Conservation (phyloP, 1,140 invertebrate species). For the Lerema accius region DNA sequence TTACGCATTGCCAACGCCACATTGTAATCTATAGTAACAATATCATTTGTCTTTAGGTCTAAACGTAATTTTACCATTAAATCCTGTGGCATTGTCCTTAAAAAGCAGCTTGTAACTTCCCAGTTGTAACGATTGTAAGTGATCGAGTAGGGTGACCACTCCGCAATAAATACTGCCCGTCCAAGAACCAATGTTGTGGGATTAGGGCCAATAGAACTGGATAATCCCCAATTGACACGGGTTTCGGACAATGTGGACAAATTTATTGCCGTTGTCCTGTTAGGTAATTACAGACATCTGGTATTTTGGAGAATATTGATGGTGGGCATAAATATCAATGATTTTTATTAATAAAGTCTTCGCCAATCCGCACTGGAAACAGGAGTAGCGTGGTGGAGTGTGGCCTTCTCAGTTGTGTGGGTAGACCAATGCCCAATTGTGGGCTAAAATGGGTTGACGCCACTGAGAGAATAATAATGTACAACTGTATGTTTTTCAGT, state of each 20-base stretch:
- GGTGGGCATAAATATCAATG: not conserved
- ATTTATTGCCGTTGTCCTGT: constrained; percentile 46
- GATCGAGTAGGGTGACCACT: constrained; percentile 45
- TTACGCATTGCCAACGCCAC: no score
- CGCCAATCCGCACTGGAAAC: constrained; percentile 9
- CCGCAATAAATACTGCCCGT: constrained; percentile 52
- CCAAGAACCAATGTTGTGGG: constrained; percentile 46
- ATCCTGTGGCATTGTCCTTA: not conserved
- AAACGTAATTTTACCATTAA: no score
- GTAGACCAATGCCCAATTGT: no score
- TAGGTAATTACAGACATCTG: constrained; percentile 43
- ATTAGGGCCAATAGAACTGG: constrained; percentile 55
- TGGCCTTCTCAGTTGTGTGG: no score
- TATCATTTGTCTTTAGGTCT: no score
- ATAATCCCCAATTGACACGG: constrained; percentile 64
- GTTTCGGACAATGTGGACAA: constrained; percentile 51
- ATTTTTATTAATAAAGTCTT: constrained; percentile 19
- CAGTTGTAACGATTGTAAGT: constrained; percentile 26
- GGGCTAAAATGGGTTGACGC: no score
- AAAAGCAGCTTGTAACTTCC: not conserved
- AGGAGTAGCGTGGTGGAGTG: no score
- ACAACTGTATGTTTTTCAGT: no score
- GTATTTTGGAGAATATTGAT: constrained; percentile 18
- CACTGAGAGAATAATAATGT: no score
- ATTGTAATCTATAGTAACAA: no score